Base-by-base conservation (phyloP, 2,888 invertebrate genomes). In the Dione vanillae region DNA sequence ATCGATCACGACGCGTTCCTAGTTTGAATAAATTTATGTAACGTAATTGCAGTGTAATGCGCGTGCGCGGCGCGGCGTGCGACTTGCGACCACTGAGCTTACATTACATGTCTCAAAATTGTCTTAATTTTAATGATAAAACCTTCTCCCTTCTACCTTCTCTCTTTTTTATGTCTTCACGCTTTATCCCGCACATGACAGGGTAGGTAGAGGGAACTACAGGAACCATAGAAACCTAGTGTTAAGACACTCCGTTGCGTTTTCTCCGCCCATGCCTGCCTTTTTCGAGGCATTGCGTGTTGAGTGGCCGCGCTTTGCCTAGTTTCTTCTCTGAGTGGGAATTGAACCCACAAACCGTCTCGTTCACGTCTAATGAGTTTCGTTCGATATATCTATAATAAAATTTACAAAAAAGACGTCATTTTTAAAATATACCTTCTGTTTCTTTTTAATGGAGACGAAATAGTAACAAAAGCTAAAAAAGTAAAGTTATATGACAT, bases 1-100 rank as follows among this genome's bases (percentile, higher is more conserved):
- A 90, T 91, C 91, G 88, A 91, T 90, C 91, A 90, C 87, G 82
- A 83, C 81, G 82, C 80, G 82, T 82, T 85, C 84, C 81, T 80
- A 81, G 76, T 85, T 85, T 85, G 87, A 84, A 77, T 78, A 76
- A 77, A 91, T 91, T 90, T 91, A 90, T 90, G 90, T 88, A 86
- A 85, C 87, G 87, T 90, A 91, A 91, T 90, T 90, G 86, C 85
- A 86, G 85, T 85, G 69, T 35, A 45, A 65, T 69, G 84, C 84
- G 86, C 85, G 83, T 83, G 85, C 77, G 76, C 75, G 76, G 73
- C 73, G 76, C 79, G 81, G 40, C 79, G 64, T 43, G 79, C 62
- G 79, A 43, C 65, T 64, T 20, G 70, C 67, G 68, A 66, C 65
- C 52, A 64, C 35, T 58, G 78, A 80, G 79, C 80, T 78, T 75